Evolutionary conservation across 2,113 vertebrate species (phyloP), one percentile per base, ranked within the genome.

Genomic region (Okapia johnstoni): DNA sequence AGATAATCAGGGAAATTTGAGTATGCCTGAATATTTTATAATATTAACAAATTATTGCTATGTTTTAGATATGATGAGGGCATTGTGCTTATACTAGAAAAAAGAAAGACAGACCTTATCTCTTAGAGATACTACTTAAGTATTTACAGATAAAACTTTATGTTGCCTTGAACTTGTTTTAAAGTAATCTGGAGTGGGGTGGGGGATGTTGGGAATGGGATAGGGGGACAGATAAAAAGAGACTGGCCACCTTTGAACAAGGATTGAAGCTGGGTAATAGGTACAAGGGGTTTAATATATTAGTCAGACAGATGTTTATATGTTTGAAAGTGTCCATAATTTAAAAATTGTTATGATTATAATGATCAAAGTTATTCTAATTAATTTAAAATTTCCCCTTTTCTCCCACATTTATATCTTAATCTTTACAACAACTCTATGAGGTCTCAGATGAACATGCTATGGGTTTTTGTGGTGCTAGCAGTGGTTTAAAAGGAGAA

Each of bases 301-400:
- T 54, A 88, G 89, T 60, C 63, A 80, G 15, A 58, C 19, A 54
- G 11, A 52, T 23, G 5, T 66, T 55, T 52, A 43, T 76, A 63
- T 95, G 36, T 90, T 83, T 66, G 54, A 88, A 96, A 93, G 52
- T 88, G 40, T 54, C 73, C n/a, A 36, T 77, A 76, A 81, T 83
- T 54, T 54, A 50, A 54, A 85, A 89, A 17, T 50, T 80, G 1
- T 57, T 95, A 85, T 94, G 73, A 88, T 79, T 94, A 63, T 48
- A n/a, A 85, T 85, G 25, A 94, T 96, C 28, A 63, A 87, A 96
- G 7, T 61, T 48, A 91, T 90, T 92, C 70, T 60, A 94, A 90
- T 93, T 85, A 85, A 87, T 46, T 73, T 43, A 25, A 66, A 61
- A 57, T 81, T 33, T 84, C 52, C 46, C 70, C n/a, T 43, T 80